Conservation (phyloP, 1,140 invertebrate species). For the Drosophila ogumai region DNA sequence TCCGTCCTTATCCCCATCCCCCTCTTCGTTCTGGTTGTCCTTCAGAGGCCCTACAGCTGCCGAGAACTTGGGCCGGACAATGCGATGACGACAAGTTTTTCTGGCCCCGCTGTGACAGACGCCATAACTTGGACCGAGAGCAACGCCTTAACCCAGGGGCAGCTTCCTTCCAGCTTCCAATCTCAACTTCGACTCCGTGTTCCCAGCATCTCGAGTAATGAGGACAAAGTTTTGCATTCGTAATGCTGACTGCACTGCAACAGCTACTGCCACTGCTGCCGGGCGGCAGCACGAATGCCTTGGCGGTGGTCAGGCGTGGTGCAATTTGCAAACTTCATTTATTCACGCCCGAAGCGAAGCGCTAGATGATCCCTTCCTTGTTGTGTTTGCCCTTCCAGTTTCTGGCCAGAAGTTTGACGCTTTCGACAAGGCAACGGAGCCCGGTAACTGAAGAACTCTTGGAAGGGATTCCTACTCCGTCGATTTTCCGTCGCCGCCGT, state of each 20-base stretch:
- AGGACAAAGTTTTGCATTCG: slow-evolving; percentile 82
- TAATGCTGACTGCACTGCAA: slow-evolving; percentile 58
- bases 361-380: slow-evolving; percentile 49
- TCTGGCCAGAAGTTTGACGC: slow-evolving; percentile 68
- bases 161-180: slow-evolving; percentile 36
- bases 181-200: slow-evolving; percentile 6
- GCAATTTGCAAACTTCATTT: slow-evolving; percentile 84
- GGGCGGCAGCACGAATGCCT: slow-evolving; percentile 39
- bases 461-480: slow-evolving; percentile 1
- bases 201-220: slow-evolving; percentile 64
- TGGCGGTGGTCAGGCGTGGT: slow-evolving; percentile 80
- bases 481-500: background rate
- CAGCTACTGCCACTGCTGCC: slow-evolving; percentile 24
- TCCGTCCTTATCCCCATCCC: background rate
- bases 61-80: slow-evolving; percentile 52
- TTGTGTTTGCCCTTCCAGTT: slow-evolving; percentile 72
- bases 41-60: slow-evolving; percentile 68
- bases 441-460: slow-evolving; percentile 43
- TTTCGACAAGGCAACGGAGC: slow-evolving; percentile 69
- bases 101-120: slow-evolving; percentile 75
- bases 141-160: slow-evolving; percentile 80
- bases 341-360: slow-evolving; percentile 76
- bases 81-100: slow-evolving; percentile 71
- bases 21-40: slow-evolving; percentile 64
- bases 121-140: slow-evolving; percentile 77